Percentiles rank a stretch among this genome's conserved stretches.
phyloP scores from a whole-genome alignment of 2,113 vertebrate genomes.

The Onychorhynchus coronatus region DNA sequence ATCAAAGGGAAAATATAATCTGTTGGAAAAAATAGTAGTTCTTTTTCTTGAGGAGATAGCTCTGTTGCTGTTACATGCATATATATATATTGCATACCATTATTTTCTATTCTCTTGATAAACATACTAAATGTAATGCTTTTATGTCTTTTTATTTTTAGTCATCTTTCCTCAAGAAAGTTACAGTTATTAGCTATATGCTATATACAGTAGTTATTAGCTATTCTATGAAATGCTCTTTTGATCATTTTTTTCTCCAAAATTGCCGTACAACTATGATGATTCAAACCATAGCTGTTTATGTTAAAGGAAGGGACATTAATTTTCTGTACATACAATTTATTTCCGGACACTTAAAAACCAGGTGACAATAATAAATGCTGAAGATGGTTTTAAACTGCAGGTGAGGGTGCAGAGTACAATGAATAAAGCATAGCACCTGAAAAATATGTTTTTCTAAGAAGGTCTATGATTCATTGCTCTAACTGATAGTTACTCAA shows the following conservation, averaged over 20 bases:
- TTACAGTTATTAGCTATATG: background rate
- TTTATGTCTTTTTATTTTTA: background rate
- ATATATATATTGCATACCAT: background rate
- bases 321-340: background rate
- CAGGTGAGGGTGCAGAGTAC: background rate
- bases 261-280: background rate
- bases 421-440: background rate
- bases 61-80: background rate
- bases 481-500: background rate
- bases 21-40: background rate
- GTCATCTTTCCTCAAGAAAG: background rate
- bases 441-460: background rate
- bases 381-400: background rate
- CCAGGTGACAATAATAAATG: background rate
- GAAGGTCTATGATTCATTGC: background rate
- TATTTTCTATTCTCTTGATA: background rate
- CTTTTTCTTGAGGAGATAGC: background rate
- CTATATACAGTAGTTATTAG: background rate
- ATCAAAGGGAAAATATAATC: background rate
- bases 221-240: background rate
- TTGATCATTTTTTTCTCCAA: background rate
- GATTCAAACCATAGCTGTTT: background rate
- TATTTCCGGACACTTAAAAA: background rate
- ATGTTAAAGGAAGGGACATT: background rate
- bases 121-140: background rate